Evolutionary conservation across 2,113 vertebrate species (phyloP).

Genomic region (Rhinolophus ferrumequinum): DNA sequence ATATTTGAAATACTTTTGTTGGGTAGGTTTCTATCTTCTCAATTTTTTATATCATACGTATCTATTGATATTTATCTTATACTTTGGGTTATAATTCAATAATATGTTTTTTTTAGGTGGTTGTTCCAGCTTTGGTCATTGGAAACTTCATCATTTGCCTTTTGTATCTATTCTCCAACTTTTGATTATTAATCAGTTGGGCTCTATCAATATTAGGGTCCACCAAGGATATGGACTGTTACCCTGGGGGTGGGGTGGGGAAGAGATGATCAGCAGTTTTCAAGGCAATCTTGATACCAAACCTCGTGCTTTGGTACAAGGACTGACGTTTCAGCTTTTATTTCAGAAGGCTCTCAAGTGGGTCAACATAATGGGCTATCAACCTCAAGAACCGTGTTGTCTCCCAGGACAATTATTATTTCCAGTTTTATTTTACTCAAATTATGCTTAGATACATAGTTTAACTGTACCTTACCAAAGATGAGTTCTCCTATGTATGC

Average conservation of each 20-base stretch:
- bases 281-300: neutral
- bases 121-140: neutral
- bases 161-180: neutral
- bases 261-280: neutral
- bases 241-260: accelerated
- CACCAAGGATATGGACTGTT: neutral
- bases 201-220: neutral
- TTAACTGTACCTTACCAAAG: neutral
- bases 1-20: neutral
- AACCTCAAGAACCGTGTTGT: neutral
- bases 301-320: neutral
- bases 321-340: neutral
- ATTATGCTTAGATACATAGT: neutral
- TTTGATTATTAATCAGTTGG: neutral
- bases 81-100: neutral
- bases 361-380: neutral
- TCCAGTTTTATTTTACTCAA: neutral
- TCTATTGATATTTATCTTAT: neutral
- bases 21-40: neutral
- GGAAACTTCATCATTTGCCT: neutral
- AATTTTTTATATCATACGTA: neutral
- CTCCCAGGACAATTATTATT: neutral
- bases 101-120: neutral
- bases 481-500: neutral
- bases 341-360: neutral